Evolutionary conservation across 2,113 vertebrate species (phyloP).

Genomic region (Protobothrops flavoviridis): DNA sequence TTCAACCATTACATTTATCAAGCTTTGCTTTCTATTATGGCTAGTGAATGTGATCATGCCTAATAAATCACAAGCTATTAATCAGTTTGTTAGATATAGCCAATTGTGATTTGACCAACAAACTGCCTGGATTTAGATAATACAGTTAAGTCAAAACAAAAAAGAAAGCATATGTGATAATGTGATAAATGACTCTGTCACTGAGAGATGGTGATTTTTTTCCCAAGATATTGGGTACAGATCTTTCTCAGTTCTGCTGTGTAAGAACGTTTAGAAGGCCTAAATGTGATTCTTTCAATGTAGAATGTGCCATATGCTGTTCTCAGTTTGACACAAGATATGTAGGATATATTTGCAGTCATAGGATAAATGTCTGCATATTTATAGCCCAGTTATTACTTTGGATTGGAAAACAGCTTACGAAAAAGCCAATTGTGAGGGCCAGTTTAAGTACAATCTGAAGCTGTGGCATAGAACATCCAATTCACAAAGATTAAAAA

Average conservation of each 20-base stretch:
- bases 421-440: background rate
- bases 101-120: background rate
- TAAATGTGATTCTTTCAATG: background rate
- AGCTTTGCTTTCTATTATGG: background rate
- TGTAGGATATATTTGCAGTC: background rate
- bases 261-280: background rate
- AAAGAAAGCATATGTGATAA: background rate
- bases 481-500: background rate
- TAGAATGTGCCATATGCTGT: background rate
- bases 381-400: background rate
- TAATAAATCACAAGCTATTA: background rate
- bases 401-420: background rate
- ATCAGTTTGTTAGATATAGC: background rate
- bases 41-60: background rate
- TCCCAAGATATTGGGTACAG: background rate
- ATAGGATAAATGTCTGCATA: background rate
- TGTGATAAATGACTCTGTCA: background rate
- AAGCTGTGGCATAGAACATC: slow-evolving; percentile 34
- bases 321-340: background rate
- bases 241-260: background rate
- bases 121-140: background rate
- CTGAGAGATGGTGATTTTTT: background rate
- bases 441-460: background rate
- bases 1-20: background rate
- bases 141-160: background rate